A percentile compares a stretch with the other conserved stretches of the same genome.
Evolutionary conservation across 2,888 invertebrate genomes (phyloP).

Genomic region (Leptura quadrifasciata): DNA sequence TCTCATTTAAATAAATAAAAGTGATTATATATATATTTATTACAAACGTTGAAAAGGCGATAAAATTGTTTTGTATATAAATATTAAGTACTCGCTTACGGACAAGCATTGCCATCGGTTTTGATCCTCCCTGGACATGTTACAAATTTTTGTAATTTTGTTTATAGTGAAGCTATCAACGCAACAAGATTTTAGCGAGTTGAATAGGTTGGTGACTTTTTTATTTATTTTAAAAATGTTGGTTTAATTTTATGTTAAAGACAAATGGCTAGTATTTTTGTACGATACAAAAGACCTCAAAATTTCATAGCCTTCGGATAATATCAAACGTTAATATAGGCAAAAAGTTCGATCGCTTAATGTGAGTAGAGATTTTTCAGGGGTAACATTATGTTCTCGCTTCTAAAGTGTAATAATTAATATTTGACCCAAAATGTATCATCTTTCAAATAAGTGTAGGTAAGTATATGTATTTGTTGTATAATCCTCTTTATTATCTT

Average conservation of each 20-base stretch:
- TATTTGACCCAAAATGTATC: too few species aligned
- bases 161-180: conserved; percentile 5
- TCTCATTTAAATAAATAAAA: conserved; percentile 25
- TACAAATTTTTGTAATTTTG: conserved; percentile 4
- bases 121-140: neutral
- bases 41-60: conserved; percentile 19
- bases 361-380: too few species aligned
- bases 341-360: too few species aligned
- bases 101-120: neutral
- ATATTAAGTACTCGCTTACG: neutral
- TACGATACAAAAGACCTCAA: too few species aligned
- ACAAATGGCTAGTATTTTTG: too few species aligned
- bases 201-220: conserved; percentile 29
- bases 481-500: too few species aligned
- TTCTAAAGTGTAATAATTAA: too few species aligned
- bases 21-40: conserved; percentile 37
- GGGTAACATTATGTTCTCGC: too few species aligned
- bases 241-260: neutral
- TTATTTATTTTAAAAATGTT: conserved; percentile 6
- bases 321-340: too few species aligned
- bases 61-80: conserved; percentile 32
- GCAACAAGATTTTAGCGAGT: neutral
- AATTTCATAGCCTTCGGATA: too few species aligned
- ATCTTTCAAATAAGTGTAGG: too few species aligned
- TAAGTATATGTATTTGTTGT: too few species aligned